These are phyloP conservation scores for Pycnonotus jocosus DNA, from an alignment of 2,113 vertebrate genomes.

Conservation along the genomic window DNA sequence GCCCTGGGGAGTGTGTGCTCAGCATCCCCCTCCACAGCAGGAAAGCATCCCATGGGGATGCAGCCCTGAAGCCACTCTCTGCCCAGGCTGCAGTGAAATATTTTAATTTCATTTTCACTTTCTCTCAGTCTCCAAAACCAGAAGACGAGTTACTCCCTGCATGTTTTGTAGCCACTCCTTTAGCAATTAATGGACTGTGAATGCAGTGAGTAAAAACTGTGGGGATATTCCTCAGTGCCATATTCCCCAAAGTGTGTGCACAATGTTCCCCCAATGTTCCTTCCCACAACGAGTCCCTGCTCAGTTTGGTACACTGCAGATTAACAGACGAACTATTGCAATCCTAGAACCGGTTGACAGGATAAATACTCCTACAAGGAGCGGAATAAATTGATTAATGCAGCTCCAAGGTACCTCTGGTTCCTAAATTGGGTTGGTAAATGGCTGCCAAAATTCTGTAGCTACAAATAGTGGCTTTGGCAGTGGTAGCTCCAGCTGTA, in stretches of 20 bases:
- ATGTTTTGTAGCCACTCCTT: not conserved
- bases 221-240: not conserved
- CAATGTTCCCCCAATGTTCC: not conserved
- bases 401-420: not conserved
- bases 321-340: not conserved
- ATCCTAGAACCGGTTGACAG: not conserved
- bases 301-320: not conserved
- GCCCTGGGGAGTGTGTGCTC: not conserved
- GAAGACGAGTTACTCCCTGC: not conserved
- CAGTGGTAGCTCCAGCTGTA: not conserved
- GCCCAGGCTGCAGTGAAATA: not conserved
- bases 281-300: not conserved
- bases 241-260: not conserved
- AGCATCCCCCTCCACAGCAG: not conserved
- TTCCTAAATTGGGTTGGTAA: not conserved
- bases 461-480: not conserved
- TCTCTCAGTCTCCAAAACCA: not conserved
- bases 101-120: fast-evolving
- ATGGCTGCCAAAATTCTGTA: not conserved
- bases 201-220: not conserved
- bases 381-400: not conserved
- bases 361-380: not conserved
- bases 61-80: not conserved
- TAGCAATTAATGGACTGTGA: not conserved
- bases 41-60: fast-evolving